A percentile compares a stretch with the other conserved stretches of the same genome.
phyloP scores from a whole-genome alignment of 2,888 invertebrate genomes.

The Cerastis leucographa region DNA sequence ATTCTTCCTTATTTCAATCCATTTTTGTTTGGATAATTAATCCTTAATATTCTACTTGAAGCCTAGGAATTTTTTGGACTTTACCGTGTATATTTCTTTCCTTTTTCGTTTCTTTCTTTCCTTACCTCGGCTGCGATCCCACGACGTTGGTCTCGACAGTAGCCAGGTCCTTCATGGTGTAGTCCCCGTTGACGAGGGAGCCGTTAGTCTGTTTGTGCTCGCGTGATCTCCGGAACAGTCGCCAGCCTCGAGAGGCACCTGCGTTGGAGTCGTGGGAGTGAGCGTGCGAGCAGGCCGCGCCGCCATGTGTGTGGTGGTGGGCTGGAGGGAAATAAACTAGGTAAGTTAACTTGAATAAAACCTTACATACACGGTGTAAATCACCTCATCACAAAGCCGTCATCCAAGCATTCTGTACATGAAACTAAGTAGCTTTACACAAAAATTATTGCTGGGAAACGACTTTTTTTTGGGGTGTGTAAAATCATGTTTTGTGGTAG shows the following conservation, averaged over 20 bases:
- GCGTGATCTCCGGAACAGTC: constrained; percentile 74
- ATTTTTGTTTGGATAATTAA: no score
- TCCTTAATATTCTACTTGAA: no score
- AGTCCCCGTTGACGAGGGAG: constrained; percentile 83
- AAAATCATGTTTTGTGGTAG: no score
- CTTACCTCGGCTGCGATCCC: constrained; percentile 74
- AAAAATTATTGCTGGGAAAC: no score
- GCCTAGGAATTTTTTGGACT: no score
- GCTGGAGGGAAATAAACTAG: constrained; percentile 69
- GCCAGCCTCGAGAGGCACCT: constrained; percentile 67
- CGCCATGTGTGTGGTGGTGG: constrained; percentile 87
- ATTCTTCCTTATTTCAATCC: no score
- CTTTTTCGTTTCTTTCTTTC: background rate
- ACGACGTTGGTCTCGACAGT: constrained; percentile 76
- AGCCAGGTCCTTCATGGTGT: constrained; percentile 82
- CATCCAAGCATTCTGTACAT: no score
- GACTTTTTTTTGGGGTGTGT: no score
- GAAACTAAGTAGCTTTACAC: no score
- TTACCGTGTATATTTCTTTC: background rate
- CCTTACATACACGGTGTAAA: no score
- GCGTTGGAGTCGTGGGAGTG: constrained; percentile 85
- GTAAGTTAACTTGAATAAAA: no score
- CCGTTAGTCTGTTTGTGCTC: constrained; percentile 80
- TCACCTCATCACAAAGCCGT: no score
- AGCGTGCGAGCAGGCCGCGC: constrained; percentile 80